Conservation (phyloP, 2,113 vertebrate species). For the Mustela lutreola region DNA sequence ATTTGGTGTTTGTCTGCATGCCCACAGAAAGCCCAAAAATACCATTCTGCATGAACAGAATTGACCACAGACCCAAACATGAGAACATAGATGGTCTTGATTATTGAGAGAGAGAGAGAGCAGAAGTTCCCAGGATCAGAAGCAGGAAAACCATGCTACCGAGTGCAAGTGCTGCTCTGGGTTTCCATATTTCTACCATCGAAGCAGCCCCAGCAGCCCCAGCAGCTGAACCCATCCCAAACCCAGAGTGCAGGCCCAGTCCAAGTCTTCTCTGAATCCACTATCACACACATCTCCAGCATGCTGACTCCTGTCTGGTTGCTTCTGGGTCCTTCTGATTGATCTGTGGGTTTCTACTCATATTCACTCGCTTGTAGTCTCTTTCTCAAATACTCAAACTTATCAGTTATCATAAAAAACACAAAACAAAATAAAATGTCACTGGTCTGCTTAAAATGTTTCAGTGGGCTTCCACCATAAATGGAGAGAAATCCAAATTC, state of each 20-base stretch:
- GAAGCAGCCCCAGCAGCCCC: accelerated
- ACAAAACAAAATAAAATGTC: background rate
- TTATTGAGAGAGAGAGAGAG: background rate
- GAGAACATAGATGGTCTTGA: background rate
- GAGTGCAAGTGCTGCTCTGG: accelerated
- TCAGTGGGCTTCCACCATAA: no score
- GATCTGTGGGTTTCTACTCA: background rate
- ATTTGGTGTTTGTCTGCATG: background rate
- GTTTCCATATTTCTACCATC: accelerated
- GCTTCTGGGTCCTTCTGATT: accelerated
- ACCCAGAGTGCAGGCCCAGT: background rate
- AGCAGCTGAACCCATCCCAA: accelerated
- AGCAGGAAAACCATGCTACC: background rate
- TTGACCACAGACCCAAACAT: background rate
- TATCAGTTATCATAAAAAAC: background rate
- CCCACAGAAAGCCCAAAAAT: no score
- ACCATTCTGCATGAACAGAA: background rate
- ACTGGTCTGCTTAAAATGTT: background rate
- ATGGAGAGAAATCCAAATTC: background rate
- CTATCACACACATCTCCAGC: accelerated
- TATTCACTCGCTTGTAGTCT: background rate
- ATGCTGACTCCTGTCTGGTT: no score
- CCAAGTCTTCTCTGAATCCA: background rate
- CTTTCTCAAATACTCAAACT: background rate
- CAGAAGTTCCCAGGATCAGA: accelerated